phyloP scores from a whole-genome alignment of 2,113 vertebrate genomes.

The Chiloscyllium plagiosum region DNA sequence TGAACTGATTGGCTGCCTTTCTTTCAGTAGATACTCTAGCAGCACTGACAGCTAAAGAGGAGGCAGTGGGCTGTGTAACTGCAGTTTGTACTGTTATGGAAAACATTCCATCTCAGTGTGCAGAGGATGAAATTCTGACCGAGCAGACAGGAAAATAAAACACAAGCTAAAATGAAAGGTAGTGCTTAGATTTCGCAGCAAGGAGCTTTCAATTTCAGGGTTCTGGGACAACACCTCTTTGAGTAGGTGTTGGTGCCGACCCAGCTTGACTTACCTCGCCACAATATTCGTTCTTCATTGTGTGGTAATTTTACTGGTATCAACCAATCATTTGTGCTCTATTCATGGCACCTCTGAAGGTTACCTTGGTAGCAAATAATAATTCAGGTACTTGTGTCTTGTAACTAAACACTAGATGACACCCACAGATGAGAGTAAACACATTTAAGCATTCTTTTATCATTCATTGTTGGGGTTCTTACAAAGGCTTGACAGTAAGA shows the following conservation, averaged over 20 bases:
- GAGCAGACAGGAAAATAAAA: not conserved
- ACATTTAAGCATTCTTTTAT: not conserved
- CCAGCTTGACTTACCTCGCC: not conserved
- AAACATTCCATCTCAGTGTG: not conserved
- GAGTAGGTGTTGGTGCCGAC: not conserved
- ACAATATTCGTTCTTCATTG: not conserved
- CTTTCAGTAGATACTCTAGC: not conserved
- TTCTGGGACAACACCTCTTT: not conserved
- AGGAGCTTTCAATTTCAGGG: not conserved
- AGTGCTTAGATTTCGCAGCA: not conserved
- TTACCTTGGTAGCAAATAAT: not conserved
- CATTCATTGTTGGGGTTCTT: not conserved
- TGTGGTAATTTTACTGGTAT: not conserved
- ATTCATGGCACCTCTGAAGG: not conserved
- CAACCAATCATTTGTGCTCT: too few species aligned
- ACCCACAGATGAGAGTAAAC: not conserved
- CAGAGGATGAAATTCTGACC: not conserved
- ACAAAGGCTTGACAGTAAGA: not conserved
- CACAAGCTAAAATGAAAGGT: not conserved
- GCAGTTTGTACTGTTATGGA: not conserved
- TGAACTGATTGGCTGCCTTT: constrained; percentile 17
- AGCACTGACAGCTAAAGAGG: not conserved
- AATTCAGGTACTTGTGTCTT: not conserved
- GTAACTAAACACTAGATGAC: not conserved
- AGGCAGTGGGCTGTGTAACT: not conserved